phyloP scores from a whole-genome alignment of 2,113 vertebrate species.

The Ciconia maguari region DNA sequence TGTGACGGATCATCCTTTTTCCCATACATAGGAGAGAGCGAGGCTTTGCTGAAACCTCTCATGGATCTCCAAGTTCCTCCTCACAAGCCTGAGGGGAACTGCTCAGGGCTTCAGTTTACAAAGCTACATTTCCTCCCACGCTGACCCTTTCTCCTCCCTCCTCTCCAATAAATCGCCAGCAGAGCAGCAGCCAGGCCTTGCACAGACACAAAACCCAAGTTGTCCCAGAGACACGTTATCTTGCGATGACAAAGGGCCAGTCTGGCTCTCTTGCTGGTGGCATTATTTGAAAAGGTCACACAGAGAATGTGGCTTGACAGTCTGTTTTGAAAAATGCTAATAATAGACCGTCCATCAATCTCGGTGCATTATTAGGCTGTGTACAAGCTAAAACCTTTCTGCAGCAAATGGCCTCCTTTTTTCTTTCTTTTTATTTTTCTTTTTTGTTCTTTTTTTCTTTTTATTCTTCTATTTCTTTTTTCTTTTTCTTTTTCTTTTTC shows the following conservation, averaged over 20 bases:
- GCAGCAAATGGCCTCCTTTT: background rate
- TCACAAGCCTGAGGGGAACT: background rate
- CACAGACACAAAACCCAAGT: background rate
- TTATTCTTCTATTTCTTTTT: too few species aligned
- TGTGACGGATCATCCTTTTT: background rate
- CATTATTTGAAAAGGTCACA: constrained; percentile 57
- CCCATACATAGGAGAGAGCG: background rate
- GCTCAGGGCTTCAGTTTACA: background rate
- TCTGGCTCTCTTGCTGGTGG: constrained; percentile 18
- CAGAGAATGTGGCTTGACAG: constrained; percentile 6
- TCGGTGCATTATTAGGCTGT: background rate
- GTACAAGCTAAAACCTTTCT: background rate
- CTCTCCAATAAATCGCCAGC: background rate
- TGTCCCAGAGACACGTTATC: constrained; percentile 2
- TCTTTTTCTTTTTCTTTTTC: fast-evolving
- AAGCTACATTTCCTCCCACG: background rate
- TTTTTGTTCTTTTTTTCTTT: fast-evolving
- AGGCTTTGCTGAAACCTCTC: background rate
- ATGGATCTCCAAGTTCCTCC: background rate
- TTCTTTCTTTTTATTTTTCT: fast-evolving
- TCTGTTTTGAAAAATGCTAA: constrained; percentile 32
- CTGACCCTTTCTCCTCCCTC: background rate
- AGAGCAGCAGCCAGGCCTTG: background rate
- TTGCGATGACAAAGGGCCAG: constrained; percentile 3
- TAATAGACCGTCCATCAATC: background rate